A percentile compares a stretch with the other conserved stretches of the same genome.
Evolutionary conservation across 2,797 vertebrate species (phyloP).

Genomic region (Aplochiton taeniatus): DNA sequence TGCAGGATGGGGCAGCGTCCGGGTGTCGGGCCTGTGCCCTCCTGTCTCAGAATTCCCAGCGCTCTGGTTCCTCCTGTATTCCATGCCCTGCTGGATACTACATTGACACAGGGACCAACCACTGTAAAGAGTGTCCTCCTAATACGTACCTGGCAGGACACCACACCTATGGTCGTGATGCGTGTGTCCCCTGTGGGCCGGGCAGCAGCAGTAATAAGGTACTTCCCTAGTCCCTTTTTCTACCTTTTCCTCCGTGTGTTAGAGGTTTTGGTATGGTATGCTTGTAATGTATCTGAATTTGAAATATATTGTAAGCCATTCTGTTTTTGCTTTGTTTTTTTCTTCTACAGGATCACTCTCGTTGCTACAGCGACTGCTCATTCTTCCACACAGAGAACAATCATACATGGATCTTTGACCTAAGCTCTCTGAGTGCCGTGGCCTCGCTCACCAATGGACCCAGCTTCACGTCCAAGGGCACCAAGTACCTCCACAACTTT

Average conservation of each 20-base stretch:
- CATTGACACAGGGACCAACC: slow-evolving; percentile 88
- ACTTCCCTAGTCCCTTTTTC: neutral
- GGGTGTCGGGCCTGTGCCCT: slow-evolving; percentile 90
- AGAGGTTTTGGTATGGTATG: no score
- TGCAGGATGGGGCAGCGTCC: slow-evolving; percentile 86
- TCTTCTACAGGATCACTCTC: slow-evolving; percentile 83
- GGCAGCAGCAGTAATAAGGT: slow-evolving; percentile 89
- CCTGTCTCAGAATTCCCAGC: slow-evolving; percentile 75
- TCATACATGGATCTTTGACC: slow-evolving; percentile 87
- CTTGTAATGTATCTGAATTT: no score
- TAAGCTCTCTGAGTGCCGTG: slow-evolving; percentile 80
- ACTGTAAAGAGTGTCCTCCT: slow-evolving; percentile 86
- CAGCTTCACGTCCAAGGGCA: slow-evolving; percentile 97
- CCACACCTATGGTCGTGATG: slow-evolving; percentile 86
- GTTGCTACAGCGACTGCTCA: slow-evolving; percentile 90
- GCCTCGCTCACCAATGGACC: slow-evolving; percentile 89
- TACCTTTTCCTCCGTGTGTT: no score
- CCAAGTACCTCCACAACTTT: slow-evolving; percentile 95
- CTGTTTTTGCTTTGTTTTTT: neutral
- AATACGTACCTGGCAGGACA: slow-evolving; percentile 89
- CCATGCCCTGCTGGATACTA: slow-evolving; percentile 91
- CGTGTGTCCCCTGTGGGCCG: slow-evolving; percentile 89
- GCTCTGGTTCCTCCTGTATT: slow-evolving; percentile 84
- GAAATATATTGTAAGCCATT: neutral
- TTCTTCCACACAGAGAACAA: slow-evolving; percentile 83